Percentiles rank a stretch among this genome's conserved stretches.
Evolutionary conservation across 2,113 vertebrate species (phyloP).

Genomic region (Pseudorasbora parva): DNA sequence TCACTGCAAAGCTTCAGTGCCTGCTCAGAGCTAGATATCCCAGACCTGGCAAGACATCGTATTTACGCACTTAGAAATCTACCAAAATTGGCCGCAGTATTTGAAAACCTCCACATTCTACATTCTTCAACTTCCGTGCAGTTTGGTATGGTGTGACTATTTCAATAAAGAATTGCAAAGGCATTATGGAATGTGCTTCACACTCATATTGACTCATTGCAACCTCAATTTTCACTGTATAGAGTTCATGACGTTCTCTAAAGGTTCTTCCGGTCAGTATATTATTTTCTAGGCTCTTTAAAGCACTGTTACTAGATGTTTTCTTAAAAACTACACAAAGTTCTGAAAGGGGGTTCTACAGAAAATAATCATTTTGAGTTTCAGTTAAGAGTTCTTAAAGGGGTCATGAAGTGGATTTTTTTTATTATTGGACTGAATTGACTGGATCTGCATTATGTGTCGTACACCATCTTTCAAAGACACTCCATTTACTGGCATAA

Average conservation of each 20-base stretch:
- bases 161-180: background rate
- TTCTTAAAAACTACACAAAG: too few species aligned
- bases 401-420: too few species aligned
- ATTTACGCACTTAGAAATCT: slow-evolving; percentile 7
- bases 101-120: background rate
- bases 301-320: too few species aligned
- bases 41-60: slow-evolving; percentile 8
- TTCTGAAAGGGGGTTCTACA: too few species aligned
- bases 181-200: background rate
- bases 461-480: too few species aligned
- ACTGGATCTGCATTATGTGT: too few species aligned
- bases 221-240: background rate
- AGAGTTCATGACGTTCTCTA: background rate
- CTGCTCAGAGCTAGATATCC: slow-evolving; percentile 33
- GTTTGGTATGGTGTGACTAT: background rate
- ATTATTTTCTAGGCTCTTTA: background rate
- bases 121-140: background rate
- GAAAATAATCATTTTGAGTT: too few species aligned
- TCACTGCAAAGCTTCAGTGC: slow-evolving; percentile 21
- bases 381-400: too few species aligned
- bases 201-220: background rate
- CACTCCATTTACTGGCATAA: too few species aligned
- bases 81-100: background rate
- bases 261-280: background rate
- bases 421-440: too few species aligned